These are phyloP conservation scores for Heliconius ismenius DNA, from an alignment of 2,888 invertebrate genomes.

Conservation along the genomic window DNA sequence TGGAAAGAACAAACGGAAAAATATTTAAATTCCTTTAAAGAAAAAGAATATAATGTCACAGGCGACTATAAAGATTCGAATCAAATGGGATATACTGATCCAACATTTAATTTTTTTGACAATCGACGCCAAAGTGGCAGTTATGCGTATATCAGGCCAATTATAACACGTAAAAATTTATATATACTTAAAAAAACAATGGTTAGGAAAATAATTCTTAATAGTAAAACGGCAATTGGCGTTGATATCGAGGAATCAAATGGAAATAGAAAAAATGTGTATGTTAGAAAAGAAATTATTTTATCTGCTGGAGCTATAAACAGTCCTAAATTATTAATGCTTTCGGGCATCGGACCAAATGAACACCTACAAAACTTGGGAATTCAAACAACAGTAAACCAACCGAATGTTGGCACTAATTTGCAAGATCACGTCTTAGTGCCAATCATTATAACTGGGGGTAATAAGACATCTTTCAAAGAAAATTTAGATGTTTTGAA, in stretches of 20 bases:
- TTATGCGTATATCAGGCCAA: slow-evolving; percentile 53
- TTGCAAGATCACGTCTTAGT: slow-evolving; percentile 60
- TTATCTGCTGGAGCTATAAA: slow-evolving; percentile 61
- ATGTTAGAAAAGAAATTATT: slow-evolving; percentile 56
- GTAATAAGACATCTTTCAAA: slow-evolving; percentile 42
- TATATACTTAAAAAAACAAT: slow-evolving; percentile 55
- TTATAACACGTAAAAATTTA: slow-evolving; percentile 56
- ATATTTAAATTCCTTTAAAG: slow-evolving; percentile 55
- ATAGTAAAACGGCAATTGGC: slow-evolving; percentile 42
- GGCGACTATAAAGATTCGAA: slow-evolving; percentile 54
- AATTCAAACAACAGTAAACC: slow-evolving; percentile 52
- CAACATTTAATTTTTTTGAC: slow-evolving; percentile 51
- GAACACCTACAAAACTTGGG: slow-evolving; percentile 53
- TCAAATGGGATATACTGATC: slow-evolving; percentile 55
- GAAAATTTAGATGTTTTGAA: slow-evolving; percentile 50
- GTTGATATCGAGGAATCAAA: slow-evolving; percentile 17
- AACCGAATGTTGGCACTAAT: slow-evolving; percentile 58
- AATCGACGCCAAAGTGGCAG: slow-evolving; percentile 56
- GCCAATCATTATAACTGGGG: slow-evolving; percentile 50
- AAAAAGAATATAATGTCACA: slow-evolving; percentile 55
- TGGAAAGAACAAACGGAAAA: slow-evolving; percentile 60
- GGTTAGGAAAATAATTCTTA: slow-evolving; percentile 55
- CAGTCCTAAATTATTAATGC: slow-evolving; percentile 61
- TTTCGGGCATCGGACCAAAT: slow-evolving; percentile 63
- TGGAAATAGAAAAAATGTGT: slow-evolving; percentile 42